These are phyloP conservation scores for Didymodactylos carnosus DNA, from an alignment of 2,888 invertebrate species.

Conservation along the genomic window DNA sequence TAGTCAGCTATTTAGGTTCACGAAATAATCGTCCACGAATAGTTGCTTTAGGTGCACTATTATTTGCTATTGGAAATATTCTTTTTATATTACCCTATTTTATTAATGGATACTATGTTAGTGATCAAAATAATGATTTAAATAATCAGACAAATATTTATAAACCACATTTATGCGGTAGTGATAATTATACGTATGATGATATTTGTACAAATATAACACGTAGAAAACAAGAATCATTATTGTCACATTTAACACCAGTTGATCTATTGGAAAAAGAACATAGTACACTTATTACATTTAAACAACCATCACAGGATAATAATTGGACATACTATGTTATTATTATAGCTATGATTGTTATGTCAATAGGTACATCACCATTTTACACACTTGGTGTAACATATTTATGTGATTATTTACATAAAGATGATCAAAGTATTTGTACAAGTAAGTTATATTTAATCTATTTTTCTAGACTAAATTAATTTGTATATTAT, in stretches of 20 bases:
- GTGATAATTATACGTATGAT: not conserved
- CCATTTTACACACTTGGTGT: constrained; percentile 71
- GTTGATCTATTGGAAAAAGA: not conserved
- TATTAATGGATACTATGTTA: not conserved
- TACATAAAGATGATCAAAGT: constrained; percentile 25
- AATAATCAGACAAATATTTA: not conserved
- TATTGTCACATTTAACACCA: not conserved
- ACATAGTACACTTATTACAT: not conserved
- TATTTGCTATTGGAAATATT: constrained; percentile 4
- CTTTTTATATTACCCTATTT: constrained; percentile 11
- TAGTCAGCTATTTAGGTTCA: constrained; percentile 5
- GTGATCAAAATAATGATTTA: not conserved
- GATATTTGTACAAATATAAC: too few species aligned
- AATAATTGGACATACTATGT: constrained; percentile 35
- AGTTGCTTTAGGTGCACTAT: not conserved
- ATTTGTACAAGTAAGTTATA: constrained; percentile 6
- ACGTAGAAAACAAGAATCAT: too few species aligned
- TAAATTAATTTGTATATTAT: too few species aligned
- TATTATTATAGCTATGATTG: constrained; percentile 57
- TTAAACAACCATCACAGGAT: not conserved
- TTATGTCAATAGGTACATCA: constrained; percentile 65
- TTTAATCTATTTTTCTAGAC: not conserved
- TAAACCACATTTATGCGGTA: not conserved
- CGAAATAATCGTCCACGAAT: constrained; percentile 2
- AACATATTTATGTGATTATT: constrained; percentile 68